Evolutionary conservation across 2,797 vertebrate species (phyloP), one percentile per base, ranked within the genome.

Genomic region (Ammospiza maritima): DNA sequence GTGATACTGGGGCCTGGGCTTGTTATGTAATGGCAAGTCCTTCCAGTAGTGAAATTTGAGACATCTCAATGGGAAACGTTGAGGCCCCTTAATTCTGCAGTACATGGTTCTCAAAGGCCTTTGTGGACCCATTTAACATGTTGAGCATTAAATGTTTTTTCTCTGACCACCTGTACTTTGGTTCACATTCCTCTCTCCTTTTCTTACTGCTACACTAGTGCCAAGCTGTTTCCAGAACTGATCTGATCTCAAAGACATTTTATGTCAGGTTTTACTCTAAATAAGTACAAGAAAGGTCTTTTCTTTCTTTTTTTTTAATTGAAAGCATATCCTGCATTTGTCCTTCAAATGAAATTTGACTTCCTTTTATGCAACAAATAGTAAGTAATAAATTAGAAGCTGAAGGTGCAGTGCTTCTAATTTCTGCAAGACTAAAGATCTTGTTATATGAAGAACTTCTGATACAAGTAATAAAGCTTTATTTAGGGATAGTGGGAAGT

Each of bases 1-100:
- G 70, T 69, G 73, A 57, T 90, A 30, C 10, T 82, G 73, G 65
- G 67, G 14, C 76, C 95, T 96, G 91, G 64, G 90, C 78, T 7
- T 87, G 64, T 90, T 95, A 15, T 83, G 85, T 66, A 65, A 89
- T 88, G 82, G 73, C 69, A 89, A 88, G 71, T 83, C 95, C 85
- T 87, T 88, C 42, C 7, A 5, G 65, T 4, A 64, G 53, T 96
- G 95, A 97, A 96, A 97, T 94, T 38, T 65, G 91, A 97, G 92
- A 84, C 60, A 85, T 51, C 93, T 95, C 96, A 50, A 25, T 1
- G 53, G 94, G 72, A 94, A 96, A 44, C 2, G 4, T 70, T 88
- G 80, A 85, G 96, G 87, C 93, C 87, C 45, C 73, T 92, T 93
- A 91, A 83, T 92, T 91, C 81, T 95, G 62, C 87, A 67, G 90